These are phyloP conservation scores for Myzus persicae DNA, from an alignment of 1,140 invertebrate species.

Conservation along the genomic window DNA sequence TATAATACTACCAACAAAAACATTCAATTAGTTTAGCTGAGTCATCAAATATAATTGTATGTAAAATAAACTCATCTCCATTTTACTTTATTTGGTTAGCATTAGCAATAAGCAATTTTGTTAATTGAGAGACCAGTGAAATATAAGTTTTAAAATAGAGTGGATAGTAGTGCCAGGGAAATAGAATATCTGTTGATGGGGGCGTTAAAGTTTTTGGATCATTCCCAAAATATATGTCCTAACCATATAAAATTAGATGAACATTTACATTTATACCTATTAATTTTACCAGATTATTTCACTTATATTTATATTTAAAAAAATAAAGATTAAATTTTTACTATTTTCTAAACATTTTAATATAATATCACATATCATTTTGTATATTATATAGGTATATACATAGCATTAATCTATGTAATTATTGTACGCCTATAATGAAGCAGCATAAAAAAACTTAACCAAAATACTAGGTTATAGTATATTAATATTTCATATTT, in stretches of 20 bases:
- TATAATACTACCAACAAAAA: neutral
- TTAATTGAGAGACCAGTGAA: neutral
- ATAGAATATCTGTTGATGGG: slow-evolving; percentile 20
- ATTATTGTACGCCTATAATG: too few relatives aligned
- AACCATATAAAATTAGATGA: neutral
- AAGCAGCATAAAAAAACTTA: neutral
- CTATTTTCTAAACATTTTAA: neutral
- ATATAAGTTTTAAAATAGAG: slow-evolving; percentile 32
- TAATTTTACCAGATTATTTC: neutral
- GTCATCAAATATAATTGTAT: slow-evolving; percentile 24
- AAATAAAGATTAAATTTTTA: neutral
- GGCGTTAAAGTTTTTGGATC: slow-evolving; percentile 28
- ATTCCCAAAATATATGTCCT: neutral
- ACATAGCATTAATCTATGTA: too few relatives aligned
- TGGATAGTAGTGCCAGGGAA: slow-evolving; percentile 18
- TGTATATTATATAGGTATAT: too few relatives aligned
- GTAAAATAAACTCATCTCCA: neutral
- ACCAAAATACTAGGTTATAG: neutral
- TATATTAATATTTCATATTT: neutral
- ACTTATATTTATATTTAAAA: neutral
- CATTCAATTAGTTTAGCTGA: slow-evolving; percentile 32
- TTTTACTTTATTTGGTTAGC: slow-evolving; percentile 39
- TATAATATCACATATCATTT: neutral
- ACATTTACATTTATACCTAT: neutral
- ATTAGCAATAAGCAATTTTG: neutral